These are phyloP conservation scores for Synanceia verrucosa DNA, from an alignment of 2,797 vertebrate genomes.

Conservation along the genomic window DNA sequence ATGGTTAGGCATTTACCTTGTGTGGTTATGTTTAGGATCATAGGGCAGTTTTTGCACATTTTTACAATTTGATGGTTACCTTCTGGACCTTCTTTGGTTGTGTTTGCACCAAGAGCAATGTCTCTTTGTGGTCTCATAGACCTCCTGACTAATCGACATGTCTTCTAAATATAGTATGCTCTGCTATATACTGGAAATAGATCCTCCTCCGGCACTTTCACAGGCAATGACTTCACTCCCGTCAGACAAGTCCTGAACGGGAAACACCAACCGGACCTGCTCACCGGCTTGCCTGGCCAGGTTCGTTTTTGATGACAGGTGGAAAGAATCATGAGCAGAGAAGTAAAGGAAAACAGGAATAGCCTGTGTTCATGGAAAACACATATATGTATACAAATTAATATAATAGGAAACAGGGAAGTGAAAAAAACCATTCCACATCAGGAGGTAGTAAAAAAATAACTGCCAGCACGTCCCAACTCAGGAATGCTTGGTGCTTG, in stretches of 20 bases:
- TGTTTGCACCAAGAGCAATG: background rate
- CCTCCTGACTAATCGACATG: background rate
- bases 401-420: background rate
- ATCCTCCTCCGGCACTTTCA: background rate
- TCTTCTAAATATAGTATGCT: background rate
- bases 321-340: background rate
- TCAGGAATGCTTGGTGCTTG: background rate
- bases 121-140: background rate
- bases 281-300: constrained; percentile 13
- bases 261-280: constrained; percentile 60
- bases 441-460: background rate
- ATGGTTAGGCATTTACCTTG: too few species aligned
- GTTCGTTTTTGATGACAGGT: background rate
- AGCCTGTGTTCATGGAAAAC: background rate
- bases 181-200: background rate
- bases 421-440: constrained; percentile 10
- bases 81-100: too few species aligned
- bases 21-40: too few species aligned
- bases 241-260: constrained; percentile 38
- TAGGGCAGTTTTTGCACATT: too few species aligned
- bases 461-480: background rate
- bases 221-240: constrained; percentile 1
- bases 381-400: background rate
- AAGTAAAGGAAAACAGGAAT: constrained; percentile 25
- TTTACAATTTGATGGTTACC: too few species aligned